Percentiles rank a stretch among this genome's conserved stretches.
phyloP scores from a whole-genome alignment of 1,140 invertebrate genomes.

The Hirudo medicinalis region DNA sequence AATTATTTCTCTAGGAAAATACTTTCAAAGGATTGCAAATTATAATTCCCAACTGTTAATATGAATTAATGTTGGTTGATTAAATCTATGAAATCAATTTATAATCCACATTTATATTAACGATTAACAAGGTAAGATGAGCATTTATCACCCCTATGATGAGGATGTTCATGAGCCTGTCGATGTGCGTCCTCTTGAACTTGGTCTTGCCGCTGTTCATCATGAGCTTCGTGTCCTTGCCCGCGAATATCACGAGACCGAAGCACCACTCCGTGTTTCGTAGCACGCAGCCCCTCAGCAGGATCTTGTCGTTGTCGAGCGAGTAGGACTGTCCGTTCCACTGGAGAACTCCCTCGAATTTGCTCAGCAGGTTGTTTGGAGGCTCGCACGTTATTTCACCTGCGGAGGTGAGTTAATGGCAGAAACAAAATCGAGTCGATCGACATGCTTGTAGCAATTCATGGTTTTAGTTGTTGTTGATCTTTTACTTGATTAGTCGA shows the following conservation, averaged over 20 bases:
- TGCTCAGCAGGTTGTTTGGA: slow-evolving; percentile 79
- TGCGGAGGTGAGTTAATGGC: slow-evolving; percentile 24
- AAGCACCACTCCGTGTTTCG: slow-evolving; percentile 88
- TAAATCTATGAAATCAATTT: not conserved
- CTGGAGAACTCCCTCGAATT: slow-evolving; percentile 15
- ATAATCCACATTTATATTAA: not conserved
- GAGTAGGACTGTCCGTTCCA: slow-evolving; percentile 17
- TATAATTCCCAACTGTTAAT: not conserved
- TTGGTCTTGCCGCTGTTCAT: slow-evolving; percentile 98
- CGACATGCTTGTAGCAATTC: not conserved
- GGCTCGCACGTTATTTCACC: slow-evolving; percentile 92
- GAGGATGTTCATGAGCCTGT: slow-evolving; percentile 44
- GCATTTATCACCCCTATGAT: slow-evolving; percentile 21
- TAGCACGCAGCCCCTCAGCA: slow-evolving; percentile 81
- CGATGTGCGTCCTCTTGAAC: slow-evolving; percentile 96
- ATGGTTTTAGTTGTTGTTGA: not conserved
- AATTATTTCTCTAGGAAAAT: not conserved
- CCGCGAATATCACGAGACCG: slow-evolving; percentile 91
- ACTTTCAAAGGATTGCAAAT: not conserved
- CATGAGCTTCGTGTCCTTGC: slow-evolving; percentile 94
- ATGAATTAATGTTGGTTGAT: not conserved
- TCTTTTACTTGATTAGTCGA: not conserved
- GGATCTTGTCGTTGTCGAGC: slow-evolving; percentile 58
- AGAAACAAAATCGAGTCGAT: slow-evolving; percentile 6
- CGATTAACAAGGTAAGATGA: not conserved